A percentile compares a stretch with the other conserved stretches of the same genome.
Evolutionary conservation across 2,113 vertebrate species (phyloP).

Genomic region (Nesoenas mayeri): DNA sequence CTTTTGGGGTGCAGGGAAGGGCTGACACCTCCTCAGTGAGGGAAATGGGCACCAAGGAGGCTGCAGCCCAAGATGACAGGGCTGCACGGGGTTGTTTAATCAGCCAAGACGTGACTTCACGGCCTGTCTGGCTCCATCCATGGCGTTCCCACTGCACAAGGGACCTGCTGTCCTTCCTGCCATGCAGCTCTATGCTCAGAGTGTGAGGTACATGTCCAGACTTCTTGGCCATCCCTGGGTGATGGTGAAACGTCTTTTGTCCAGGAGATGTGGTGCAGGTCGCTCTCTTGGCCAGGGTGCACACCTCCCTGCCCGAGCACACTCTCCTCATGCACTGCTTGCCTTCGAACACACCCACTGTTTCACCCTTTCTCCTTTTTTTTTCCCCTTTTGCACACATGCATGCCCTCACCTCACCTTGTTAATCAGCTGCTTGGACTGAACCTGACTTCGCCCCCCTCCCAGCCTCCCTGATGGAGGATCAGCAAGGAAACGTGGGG

Average conservation of each 20-base stretch:
- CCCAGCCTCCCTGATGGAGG: neutral
- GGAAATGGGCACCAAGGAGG: neutral
- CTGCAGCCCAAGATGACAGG: fast-evolving
- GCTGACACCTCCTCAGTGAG: neutral
- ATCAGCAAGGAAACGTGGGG: neutral
- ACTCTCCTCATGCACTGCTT: neutral
- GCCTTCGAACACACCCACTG: neutral
- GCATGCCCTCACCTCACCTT: conserved; percentile 4
- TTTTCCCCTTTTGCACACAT: neutral
- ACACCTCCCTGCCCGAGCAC: neutral
- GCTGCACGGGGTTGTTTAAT: neutral
- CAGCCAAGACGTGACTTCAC: fast-evolving
- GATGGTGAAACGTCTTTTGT: neutral
- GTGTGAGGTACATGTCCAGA: fast-evolving
- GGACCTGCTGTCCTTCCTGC: neutral
- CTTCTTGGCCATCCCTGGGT: neutral
- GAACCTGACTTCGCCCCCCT: neutral
- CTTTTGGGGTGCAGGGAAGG: neutral
- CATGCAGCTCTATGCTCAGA: neutral
- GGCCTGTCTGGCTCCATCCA: fast-evolving
- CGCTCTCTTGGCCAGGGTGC: fast-evolving
- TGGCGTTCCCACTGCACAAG: fast-evolving
- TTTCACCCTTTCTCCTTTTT: neutral
- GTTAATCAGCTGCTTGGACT: conserved; percentile 19
- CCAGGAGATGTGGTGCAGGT: fast-evolving